A percentile compares a stretch with the other conserved stretches of the same genome.
Conservation (phyloP, 2,113 vertebrate species). For the Gallinago paraguaiae region DNA sequence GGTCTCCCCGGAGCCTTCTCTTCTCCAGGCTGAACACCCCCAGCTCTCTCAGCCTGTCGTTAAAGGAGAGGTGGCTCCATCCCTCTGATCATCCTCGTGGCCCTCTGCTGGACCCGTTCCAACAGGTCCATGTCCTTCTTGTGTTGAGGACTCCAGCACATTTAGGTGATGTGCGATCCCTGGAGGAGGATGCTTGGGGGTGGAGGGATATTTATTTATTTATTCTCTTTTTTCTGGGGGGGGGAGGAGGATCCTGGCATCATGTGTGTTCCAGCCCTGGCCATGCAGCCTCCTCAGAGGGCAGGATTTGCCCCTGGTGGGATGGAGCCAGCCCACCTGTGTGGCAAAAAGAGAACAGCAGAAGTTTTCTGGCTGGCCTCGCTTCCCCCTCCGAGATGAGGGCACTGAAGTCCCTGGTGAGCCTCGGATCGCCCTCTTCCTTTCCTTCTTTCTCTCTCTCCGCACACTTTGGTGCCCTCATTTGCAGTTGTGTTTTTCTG, state of each 20-base stretch:
- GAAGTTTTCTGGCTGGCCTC: neutral
- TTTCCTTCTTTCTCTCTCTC: neutral
- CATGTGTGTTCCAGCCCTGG: accelerated
- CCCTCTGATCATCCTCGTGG: no score
- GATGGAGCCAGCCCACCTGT: neutral
- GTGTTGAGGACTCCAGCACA: no score
- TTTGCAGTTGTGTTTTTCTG: neutral
- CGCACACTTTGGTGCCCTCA: neutral
- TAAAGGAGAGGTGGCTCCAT: no score
- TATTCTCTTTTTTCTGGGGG: neutral
- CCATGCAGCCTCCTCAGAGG: accelerated
- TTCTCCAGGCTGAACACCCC: no score
- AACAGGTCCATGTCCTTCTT: no score
- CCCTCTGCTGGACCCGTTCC: no score
- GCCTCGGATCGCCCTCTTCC: accelerated
- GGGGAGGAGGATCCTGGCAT: neutral
- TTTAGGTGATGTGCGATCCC: neutral
- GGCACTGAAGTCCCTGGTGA: accelerated
- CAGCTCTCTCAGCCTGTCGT: no score
- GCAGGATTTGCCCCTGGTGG: neutral
- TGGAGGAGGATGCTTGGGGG: neutral
- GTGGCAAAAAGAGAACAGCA: neutral
- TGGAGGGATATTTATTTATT: neutral
- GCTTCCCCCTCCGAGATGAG: neutral
- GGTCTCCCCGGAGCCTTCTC: no score